A percentile compares a stretch with the other conserved stretches of the same genome.
Evolutionary conservation across 1,140 invertebrate species (phyloP).

Genomic region (Caenorhabditis remanei): DNA sequence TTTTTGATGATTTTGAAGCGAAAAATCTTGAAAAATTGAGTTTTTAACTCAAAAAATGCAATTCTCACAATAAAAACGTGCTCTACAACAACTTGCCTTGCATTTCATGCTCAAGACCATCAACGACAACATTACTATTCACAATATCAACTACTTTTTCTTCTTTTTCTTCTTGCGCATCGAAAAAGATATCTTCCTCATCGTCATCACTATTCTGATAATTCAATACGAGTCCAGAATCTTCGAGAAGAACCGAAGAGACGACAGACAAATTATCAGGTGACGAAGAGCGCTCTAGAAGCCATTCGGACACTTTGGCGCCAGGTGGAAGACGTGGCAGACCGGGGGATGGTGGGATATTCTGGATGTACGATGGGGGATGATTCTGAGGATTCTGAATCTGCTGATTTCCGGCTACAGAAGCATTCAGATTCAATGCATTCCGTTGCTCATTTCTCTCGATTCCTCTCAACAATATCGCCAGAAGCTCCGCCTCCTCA

Average conservation of each 20-base stretch:
- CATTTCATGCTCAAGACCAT: slow-evolving; percentile 42
- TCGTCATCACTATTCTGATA: slow-evolving; percentile 13
- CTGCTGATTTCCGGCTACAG: background rate
- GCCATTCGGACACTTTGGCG: slow-evolving; percentile 42
- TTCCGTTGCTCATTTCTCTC: slow-evolving; percentile 10
- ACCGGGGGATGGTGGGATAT: background rate
- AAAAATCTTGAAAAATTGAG: too few relatives aligned
- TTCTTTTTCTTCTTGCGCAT: slow-evolving; percentile 26
- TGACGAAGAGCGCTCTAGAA: slow-evolving; percentile 16
- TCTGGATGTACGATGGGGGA: background rate
- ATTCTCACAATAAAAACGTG: background rate
- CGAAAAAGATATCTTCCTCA: slow-evolving; percentile 29
- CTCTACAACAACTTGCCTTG: slow-evolving; percentile 18
- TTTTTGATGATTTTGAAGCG: too few relatives aligned
- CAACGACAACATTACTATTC: background rate
- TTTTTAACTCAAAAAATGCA: too few relatives aligned
- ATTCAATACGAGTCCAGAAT: slow-evolving; percentile 21
- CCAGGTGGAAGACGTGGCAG: background rate
- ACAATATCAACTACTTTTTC: too few relatives aligned
- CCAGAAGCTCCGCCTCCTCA: slow-evolving; percentile 22
- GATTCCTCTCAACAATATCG: slow-evolving; percentile 13
- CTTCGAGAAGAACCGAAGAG: slow-evolving; percentile 13
- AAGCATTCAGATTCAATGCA: background rate
- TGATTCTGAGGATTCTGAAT: background rate
- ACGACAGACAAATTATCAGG: slow-evolving; percentile 35